Conservation (phyloP, 2,113 vertebrate species). For the Trinectes maculatus region DNA sequence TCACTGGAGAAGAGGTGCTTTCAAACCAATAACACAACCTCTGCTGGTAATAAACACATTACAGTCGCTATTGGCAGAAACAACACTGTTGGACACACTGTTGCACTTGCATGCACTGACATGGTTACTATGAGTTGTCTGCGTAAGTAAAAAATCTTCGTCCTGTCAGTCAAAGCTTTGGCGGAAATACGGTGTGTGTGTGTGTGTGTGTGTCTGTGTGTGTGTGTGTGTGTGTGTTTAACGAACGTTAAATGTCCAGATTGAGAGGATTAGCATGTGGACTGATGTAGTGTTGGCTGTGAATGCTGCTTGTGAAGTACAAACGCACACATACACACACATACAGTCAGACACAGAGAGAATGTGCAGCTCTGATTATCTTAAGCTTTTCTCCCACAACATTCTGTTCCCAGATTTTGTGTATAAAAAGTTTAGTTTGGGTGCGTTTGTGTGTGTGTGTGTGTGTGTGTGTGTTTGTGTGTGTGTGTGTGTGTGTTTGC, state of each 20-base stretch:
- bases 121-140: background rate
- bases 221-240: background rate
- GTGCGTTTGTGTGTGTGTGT: conserved; percentile 1
- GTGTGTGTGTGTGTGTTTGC: conserved; percentile 19
- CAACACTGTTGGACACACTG: no score
- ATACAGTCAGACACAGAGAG: background rate
- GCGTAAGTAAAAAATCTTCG: background rate
- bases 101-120: no score
- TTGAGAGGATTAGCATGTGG: conserved; percentile 42
- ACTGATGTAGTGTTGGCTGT: conserved; percentile 21
- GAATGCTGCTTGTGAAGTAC: conserved; percentile 15
- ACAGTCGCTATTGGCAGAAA: no score
- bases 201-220: background rate
- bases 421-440: background rate
- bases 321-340: background rate
- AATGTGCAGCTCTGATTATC: conserved; percentile 35
- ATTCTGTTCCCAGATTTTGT: conserved; percentile 28
- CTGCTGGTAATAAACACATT: background rate
- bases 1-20: background rate
- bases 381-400: conserved; percentile 51
- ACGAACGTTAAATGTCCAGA: conserved; percentile 49
- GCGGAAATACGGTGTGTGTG: conserved; percentile 12
- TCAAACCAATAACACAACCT: background rate
- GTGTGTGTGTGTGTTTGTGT: conserved; percentile 11
- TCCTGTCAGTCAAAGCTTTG: conserved; percentile 59